Evolutionary conservation across 1,140 invertebrate species (phyloP), one percentile per base, ranked within the genome.

Genomic region (Leucophenga varia): DNA sequence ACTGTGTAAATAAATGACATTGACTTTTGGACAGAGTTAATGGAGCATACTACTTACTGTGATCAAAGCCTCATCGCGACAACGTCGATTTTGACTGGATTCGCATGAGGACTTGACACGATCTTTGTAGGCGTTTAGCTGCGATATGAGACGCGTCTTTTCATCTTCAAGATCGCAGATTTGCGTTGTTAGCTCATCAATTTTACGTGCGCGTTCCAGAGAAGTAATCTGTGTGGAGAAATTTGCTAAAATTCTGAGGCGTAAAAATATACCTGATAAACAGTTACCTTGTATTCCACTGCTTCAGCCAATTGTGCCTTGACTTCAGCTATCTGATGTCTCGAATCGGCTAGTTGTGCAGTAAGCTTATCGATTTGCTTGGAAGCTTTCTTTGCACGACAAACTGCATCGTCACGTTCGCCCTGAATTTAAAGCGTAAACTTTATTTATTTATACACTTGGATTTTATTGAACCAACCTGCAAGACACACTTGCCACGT

Each of bases 301-400:
- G 89, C 87, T 74, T 91, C 89, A 0, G 86, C 83, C 9, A 92
- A 72, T 69, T 91, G 89, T 1, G 84, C 79, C 68, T 90, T 89
- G 16, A 91, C 78, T 71, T 91, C 88, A 7, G 86, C 82, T 30
- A 87, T 81, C 48, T 87, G 83, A 1, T 82, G 76, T 30, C 86
- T 84, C 17, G 86, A 82, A 61, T 91, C 89, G 10, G 80, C 80
- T 7, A 91, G 73, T 67, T 91, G 88, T 2, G 85, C 65, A 32
- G 85, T 83, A 8, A 89, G 71, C 43, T 86, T 82, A 60, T 92
- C 90, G 14, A 85, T 80, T 76, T 91, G 87, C 40, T 89, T 89
- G 49, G 81, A 78, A 3, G 90, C 70, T 63, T 91, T 90, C 59
- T 89, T 90, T 31, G 82, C 81, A 48, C 88, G 80, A 19, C 84